A percentile compares a stretch with the other conserved stretches of the same genome.
phyloP scores from a whole-genome alignment of 2,888 invertebrate species.

The Lydus trimaculatus region DNA sequence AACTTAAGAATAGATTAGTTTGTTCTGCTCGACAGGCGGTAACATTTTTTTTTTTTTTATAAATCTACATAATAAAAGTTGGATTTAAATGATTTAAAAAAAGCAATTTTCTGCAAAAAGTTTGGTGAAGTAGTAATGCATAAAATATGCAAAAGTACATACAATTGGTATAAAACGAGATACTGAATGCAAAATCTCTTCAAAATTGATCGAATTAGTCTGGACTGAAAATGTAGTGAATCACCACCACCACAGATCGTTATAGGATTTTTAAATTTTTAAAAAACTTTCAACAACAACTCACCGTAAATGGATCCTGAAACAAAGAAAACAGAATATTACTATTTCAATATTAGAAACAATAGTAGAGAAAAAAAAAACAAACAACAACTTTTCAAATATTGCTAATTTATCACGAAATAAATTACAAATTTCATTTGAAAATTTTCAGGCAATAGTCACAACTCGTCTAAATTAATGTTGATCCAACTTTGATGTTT shows the following conservation, averaged over 20 bases:
- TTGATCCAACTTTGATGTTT: slow-evolving; percentile 16
- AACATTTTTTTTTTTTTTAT: too few species aligned
- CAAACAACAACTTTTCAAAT: background rate
- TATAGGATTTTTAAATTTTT: background rate
- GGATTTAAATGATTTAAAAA: too few species aligned
- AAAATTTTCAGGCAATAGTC: background rate
- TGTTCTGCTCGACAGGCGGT: too few species aligned
- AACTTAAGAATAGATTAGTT: too few species aligned
- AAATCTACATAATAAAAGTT: background rate
- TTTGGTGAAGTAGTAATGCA: too few species aligned
- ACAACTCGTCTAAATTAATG: slow-evolving; percentile 12
- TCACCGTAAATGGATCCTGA: slow-evolving; percentile 72
- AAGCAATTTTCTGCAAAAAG: background rate
- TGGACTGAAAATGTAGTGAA: background rate
- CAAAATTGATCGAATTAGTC: background rate
- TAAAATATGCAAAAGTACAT: background rate
- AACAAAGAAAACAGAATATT: slow-evolving; percentile 61
- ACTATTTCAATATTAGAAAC: background rate
- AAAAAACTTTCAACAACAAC: slow-evolving; percentile 40
- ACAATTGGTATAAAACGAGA: background rate
- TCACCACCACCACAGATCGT: background rate
- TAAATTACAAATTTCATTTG: slow-evolving; percentile 5
- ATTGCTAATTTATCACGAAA: slow-evolving; percentile 4
- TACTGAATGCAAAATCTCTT: background rate
- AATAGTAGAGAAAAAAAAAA: background rate